A percentile compares a stretch with the other conserved stretches of the same genome.
phyloP scores from a whole-genome alignment of 2,113 vertebrate genomes.

The Circaetus cinerascens region DNA sequence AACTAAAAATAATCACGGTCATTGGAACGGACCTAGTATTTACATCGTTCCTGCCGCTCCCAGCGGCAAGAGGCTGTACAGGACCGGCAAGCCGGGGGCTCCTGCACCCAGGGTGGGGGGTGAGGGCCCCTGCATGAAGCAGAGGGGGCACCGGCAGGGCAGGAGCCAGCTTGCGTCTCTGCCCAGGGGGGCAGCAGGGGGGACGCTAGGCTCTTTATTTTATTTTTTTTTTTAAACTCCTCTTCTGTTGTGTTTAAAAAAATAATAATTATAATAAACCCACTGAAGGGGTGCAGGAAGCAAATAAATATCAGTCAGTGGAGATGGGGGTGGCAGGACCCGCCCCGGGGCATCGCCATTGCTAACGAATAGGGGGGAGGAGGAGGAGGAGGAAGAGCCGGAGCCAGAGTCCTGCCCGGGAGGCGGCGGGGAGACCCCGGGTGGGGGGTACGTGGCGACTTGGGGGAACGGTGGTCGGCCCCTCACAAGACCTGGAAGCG shows the following conservation, averaged over 20 bases:
- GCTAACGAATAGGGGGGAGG: background rate
- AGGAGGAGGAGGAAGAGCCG: background rate
- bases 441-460: background rate
- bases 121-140: background rate
- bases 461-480: background rate
- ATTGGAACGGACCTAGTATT: conserved; percentile 91
- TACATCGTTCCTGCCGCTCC: conserved; percentile 82
- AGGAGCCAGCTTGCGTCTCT: conserved; percentile 43
- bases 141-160: background rate
- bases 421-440: background rate
- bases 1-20: conserved; percentile 83
- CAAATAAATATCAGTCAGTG: conserved; percentile 77
- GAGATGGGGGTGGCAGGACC: conserved; percentile 7
- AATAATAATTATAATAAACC: conserved; percentile 58
- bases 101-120: background rate
- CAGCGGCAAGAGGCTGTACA: conserved; percentile 60
- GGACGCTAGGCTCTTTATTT: background rate
- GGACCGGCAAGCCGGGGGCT: background rate
- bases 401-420: background rate
- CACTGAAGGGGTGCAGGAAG: conserved; percentile 35
- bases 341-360: background rate
- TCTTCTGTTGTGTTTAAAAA: conserved; percentile 43
- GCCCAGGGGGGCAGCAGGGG: background rate
- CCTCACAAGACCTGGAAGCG: conserved; percentile 98
- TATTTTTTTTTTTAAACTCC: conserved; percentile 1